Percentiles rank a stretch among this genome's conserved stretches.
Conservation (phyloP, 2,797 vertebrate genomes). For the Gymnoscopelus microlampas region DNA sequence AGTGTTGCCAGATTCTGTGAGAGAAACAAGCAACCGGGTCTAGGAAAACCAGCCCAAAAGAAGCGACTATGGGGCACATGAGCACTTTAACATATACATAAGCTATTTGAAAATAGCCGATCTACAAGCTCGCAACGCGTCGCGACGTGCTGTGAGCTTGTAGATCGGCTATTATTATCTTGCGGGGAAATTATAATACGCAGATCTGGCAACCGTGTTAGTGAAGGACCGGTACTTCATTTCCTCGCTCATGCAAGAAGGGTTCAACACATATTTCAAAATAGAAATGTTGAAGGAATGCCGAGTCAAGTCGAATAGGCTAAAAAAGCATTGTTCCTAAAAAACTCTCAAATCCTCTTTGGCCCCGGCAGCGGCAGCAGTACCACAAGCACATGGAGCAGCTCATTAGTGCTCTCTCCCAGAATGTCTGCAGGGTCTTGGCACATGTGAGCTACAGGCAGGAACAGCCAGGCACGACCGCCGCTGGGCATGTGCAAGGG, state of each 20-base stretch:
- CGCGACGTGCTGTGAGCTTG: no score
- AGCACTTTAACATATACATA: no score
- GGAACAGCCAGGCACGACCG: slow-evolving; percentile 54
- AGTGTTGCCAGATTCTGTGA: no score
- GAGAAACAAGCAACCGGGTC: no score
- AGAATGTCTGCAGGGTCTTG: slow-evolving; percentile 58
- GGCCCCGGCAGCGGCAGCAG: slow-evolving; percentile 7
- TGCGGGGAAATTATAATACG: no score
- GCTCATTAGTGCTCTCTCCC: slow-evolving; percentile 64
- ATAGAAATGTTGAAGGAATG: slow-evolving; percentile 24
- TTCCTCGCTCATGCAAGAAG: not conserved
- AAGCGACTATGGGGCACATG: no score
- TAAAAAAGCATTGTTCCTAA: slow-evolving; percentile 34
- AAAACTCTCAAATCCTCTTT: slow-evolving; percentile 36
- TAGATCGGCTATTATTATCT: no score
- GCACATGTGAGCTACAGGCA: slow-evolving; percentile 48
- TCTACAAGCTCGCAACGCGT: no score
- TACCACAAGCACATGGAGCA: slow-evolving; percentile 37
- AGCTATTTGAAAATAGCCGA: no score
- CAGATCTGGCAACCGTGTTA: no score
- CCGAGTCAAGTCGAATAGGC: slow-evolving; percentile 30
- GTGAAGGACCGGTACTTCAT: no score
- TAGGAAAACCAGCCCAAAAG: no score
- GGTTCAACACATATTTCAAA: slow-evolving; percentile 5
- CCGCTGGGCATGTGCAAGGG: slow-evolving; percentile 59